These are phyloP conservation scores for Myrmophylax atrothorax DNA, from an alignment of 2,113 vertebrate species.

Conservation along the genomic window DNA sequence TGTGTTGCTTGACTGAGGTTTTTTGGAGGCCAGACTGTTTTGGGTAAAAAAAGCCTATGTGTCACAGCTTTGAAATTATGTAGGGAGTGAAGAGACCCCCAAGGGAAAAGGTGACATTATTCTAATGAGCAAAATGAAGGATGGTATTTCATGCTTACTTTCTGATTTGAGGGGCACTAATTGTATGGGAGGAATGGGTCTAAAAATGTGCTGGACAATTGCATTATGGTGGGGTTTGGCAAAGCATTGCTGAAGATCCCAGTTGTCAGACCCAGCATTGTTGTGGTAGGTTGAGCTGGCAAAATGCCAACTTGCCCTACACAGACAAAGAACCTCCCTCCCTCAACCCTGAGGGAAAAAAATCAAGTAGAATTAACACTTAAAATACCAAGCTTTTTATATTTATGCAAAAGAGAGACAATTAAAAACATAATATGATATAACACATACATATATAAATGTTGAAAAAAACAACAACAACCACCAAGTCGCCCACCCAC, in stretches of 20 bases:
- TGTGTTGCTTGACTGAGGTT: not conserved
- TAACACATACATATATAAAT: too few relatives aligned
- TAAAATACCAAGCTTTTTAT: too few relatives aligned
- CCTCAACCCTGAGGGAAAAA: too few relatives aligned
- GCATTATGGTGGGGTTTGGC: fast-evolving
- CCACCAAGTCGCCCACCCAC: too few relatives aligned
- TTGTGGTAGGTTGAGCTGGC: too few relatives aligned
- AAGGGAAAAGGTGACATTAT: not conserved
- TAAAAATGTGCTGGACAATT: not conserved
- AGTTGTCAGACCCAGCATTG: not conserved
- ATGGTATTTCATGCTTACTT: not conserved
- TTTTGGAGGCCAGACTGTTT: not conserved
- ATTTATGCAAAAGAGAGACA: too few relatives aligned
- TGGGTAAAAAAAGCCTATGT: not conserved
- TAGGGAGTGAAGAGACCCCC: not conserved
- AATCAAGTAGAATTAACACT: too few relatives aligned
- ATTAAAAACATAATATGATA: too few relatives aligned
- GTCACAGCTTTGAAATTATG: not conserved
- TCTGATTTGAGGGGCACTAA: not conserved
- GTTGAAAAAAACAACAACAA: too few relatives aligned
- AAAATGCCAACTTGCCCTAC: too few relatives aligned
- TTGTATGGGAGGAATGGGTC: not conserved
- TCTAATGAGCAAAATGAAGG: not conserved
- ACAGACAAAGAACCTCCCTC: too few relatives aligned
- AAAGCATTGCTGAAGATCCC: not conserved